These are phyloP conservation scores for Leptopilina syphax DNA, from an alignment of 2,888 invertebrate genomes.

Conservation along the genomic window DNA sequence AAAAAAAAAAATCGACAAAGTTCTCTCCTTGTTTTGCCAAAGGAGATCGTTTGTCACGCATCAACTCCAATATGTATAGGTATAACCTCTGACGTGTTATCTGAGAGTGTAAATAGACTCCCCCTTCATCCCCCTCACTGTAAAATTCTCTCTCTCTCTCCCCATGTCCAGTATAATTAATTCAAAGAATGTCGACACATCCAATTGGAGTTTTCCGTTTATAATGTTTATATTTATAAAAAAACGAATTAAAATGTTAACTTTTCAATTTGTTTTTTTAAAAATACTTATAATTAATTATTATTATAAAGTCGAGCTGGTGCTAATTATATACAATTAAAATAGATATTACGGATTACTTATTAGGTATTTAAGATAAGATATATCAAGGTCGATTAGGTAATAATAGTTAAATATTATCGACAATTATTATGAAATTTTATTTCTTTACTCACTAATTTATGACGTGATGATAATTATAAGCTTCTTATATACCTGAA, in stretches of 20 bases:
- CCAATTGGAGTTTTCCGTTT: background rate
- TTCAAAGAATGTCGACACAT: background rate
- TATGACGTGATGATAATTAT: background rate
- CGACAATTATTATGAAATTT: background rate
- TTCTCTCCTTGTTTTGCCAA: background rate
- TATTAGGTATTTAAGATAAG: no score
- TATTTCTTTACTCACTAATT: background rate
- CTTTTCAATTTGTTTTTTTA: no score
- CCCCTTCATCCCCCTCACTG: background rate
- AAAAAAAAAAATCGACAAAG: background rate
- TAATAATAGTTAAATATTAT: no score
- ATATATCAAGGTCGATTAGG: no score
- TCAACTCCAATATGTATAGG: slow-evolving; percentile 18
- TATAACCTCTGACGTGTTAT: slow-evolving; percentile 5
- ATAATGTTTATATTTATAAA: no score
- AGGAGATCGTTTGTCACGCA: slow-evolving; percentile 25
- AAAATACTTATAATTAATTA: no score
- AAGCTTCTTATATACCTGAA: background rate
- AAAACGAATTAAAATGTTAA: no score
- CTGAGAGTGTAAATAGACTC: slow-evolving; percentile 17
- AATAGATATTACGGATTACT: no score
- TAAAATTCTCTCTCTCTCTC: background rate
- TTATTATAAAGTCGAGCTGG: no score
- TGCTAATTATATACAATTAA: no score
- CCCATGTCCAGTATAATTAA: slow-evolving; percentile 12